These are phyloP conservation scores for Tetraneura akinire DNA, from an alignment of 1,140 invertebrate genomes.

Conservation along the genomic window DNA sequence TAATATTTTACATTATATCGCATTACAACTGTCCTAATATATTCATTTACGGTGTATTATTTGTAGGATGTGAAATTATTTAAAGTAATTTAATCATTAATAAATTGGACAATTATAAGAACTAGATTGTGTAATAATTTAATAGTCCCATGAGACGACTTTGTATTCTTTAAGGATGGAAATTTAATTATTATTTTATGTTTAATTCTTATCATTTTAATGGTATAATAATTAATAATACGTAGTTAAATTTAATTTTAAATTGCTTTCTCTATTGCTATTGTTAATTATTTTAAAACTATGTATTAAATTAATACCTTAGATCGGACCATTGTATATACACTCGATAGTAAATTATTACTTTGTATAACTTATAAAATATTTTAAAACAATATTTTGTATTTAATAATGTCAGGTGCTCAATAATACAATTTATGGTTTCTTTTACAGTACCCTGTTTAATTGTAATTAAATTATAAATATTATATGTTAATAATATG, in stretches of 20 bases:
- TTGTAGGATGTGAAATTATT: neutral
- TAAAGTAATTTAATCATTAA: neutral
- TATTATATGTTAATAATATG: too few species aligned
- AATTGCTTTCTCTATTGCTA: neutral
- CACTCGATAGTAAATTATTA: neutral
- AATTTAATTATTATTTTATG: neutral
- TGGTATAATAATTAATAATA: neutral
- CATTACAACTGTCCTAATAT: neutral
- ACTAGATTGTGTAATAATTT: neutral
- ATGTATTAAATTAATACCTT: constrained; percentile 1
- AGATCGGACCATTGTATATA: neutral
- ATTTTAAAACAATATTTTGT: constrained; percentile 15
- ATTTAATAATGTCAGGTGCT: constrained; percentile 9
- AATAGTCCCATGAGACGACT: neutral
- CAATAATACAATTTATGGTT: constrained; percentile 17
- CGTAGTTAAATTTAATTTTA: neutral
- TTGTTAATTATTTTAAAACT: neutral
- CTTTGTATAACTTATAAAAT: neutral
- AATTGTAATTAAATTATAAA: neutral
- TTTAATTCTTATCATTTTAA: neutral
- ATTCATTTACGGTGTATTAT: neutral
- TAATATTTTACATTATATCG: neutral
- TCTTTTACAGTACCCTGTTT: neutral
- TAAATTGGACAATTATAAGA: neutral
- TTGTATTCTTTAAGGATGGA: neutral